Base-by-base conservation (phyloP, 1,140 invertebrate species). In the Cataglyphis hispanica region DNA sequence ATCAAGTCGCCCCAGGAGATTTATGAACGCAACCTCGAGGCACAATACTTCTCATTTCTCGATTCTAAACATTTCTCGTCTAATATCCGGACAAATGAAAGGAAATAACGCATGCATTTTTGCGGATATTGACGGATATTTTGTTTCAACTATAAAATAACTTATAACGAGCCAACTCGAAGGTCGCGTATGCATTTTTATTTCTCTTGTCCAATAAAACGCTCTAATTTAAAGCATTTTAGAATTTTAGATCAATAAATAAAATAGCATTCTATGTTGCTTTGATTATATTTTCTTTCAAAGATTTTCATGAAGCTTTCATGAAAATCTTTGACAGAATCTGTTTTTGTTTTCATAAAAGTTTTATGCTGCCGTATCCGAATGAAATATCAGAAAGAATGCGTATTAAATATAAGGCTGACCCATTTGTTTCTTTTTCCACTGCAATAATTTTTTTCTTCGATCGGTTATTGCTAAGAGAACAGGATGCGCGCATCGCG, bases 11-110 rank as follows among this genome's bases (percentile, higher is more conserved):
- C 19, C 11, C 10, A 60, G 11, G 22, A 77, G 75, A 77, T 77
- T 77, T 77, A 64, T 50, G 7, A n/a, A 50, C 43, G 6, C 60
- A 31, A 25, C 34, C 34, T 58, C 19, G 53, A 10, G 37, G 37
- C 58, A 22, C 46, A 43, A n/a, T 61, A 22, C 25, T 61, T 61
- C 72, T 76, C 37, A 27, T 56, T 61, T 27, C 11, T 60, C 22
- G 10, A 13, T 19, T 25, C n/a, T 58, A 10, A 34, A 58, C 16
- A 2, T 56, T 58, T 22, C 37, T 76, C 22, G 6, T 43, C 25
- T 27, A 61, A 61, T 34, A 72, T 31, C 43, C 58, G 16, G 11
- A 43, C 10, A 46, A 76, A 76, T 61, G 43, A 19, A 61, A 76
- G 58, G 58, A 61, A 43, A 13, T 43, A 25, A 11, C 70, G 27